These are phyloP conservation scores for Microcebus tavaratra DNA, from an alignment of 2,113 vertebrate species.

Conservation along the genomic window DNA sequence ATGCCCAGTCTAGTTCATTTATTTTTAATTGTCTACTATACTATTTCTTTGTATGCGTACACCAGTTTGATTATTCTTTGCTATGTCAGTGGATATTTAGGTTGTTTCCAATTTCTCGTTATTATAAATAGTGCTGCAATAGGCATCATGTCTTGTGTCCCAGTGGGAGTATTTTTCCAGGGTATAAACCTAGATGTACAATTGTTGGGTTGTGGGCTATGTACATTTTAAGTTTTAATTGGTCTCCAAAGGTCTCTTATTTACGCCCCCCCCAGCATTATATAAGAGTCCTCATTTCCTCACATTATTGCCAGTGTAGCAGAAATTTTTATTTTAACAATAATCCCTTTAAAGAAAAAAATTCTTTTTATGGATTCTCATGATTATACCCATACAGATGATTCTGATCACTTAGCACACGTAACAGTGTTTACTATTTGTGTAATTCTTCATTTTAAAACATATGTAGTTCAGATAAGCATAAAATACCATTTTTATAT, in stretches of 20 bases:
- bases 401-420: neutral
- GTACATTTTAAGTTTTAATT: neutral
- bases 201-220: neutral
- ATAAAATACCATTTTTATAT: slow-evolving; percentile 30
- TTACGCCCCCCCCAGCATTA: neutral
- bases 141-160: neutral
- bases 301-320: neutral
- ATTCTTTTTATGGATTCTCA: neutral
- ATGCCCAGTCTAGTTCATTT: too few relatives aligned
- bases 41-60: neutral
- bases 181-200: neutral
- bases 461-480: neutral
- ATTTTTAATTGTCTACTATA: neutral
- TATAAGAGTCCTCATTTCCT: neutral
- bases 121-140: neutral
- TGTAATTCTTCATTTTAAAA: slow-evolving; percentile 25
- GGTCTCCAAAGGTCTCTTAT: neutral
- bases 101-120: neutral
- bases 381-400: neutral
- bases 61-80: slow-evolving; percentile 1
- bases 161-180: neutral
- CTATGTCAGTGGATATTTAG: neutral
- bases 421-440: neutral
- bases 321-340: slow-evolving; percentile 1
- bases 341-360: neutral